phyloP scores from a whole-genome alignment of 2,797 vertebrate genomes.

The Lagocephalus sceleratus region DNA sequence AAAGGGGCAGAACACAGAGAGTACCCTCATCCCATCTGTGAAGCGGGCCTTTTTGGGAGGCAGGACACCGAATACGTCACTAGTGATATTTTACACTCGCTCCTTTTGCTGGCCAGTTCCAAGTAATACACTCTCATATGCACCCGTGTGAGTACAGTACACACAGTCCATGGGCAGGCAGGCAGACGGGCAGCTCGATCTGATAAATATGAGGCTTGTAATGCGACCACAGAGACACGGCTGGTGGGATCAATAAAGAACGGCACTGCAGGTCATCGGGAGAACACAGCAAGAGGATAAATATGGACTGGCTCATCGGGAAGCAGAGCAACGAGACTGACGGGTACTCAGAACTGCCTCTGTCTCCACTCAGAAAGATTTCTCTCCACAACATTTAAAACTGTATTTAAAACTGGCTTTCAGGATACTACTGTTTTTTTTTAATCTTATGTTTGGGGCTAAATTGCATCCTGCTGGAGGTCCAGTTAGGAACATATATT shows the following conservation, averaged over 20 bases:
- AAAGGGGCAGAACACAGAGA: slow-evolving; percentile 47
- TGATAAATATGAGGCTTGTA: slow-evolving; percentile 73
- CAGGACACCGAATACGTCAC: slow-evolving; percentile 61
- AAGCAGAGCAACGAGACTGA: slow-evolving; percentile 65
- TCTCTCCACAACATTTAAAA: slow-evolving; percentile 26
- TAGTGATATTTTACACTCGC: slow-evolving; percentile 72
- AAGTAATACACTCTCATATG: slow-evolving; percentile 60
- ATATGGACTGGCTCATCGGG: slow-evolving; percentile 74
- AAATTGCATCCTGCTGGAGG: not conserved
- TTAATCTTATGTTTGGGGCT: not conserved
- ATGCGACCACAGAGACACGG: slow-evolving; percentile 66
- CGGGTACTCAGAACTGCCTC: slow-evolving; percentile 62
- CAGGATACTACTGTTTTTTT: not conserved
- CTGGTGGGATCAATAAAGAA: slow-evolving; percentile 73
- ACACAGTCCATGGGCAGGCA: slow-evolving; percentile 29
- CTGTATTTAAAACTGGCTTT: slow-evolving; percentile 20
- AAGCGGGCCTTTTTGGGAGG: slow-evolving; percentile 34
- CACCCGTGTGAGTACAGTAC: slow-evolving; percentile 42
- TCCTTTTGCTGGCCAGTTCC: slow-evolving; percentile 63
- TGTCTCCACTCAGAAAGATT: slow-evolving; percentile 50
- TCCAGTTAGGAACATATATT: not conserved
- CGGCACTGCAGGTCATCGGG: slow-evolving; percentile 61
- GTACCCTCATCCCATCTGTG: slow-evolving; percentile 8
- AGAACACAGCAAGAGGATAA: slow-evolving; percentile 67
- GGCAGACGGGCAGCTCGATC: slow-evolving; percentile 49